Base-by-base conservation (phyloP, 64 coral and sea anemone genomes). In the Pachyseris speciosa region DNA sequence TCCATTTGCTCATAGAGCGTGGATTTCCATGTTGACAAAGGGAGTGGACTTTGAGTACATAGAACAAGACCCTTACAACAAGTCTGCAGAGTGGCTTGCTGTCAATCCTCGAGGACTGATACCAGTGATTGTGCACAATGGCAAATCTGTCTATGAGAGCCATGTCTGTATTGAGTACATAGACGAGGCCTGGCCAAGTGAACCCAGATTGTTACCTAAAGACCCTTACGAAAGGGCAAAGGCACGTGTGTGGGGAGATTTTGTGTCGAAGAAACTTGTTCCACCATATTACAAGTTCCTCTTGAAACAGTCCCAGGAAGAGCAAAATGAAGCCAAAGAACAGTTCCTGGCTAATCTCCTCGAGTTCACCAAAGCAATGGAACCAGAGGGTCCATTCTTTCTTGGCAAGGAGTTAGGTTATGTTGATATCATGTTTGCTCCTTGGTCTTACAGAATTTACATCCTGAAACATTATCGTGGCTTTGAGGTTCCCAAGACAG, bases 171-270 rank as follows among this genome's bases (percentile, higher is more conserved):
- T 91, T 28, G 89, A 91, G 31, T 91, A 91, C n/a, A 40, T 91
- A 58, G 89, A 91, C 19, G 89, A 91, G 29, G 64, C 65, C 19
- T 84, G 63, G 67, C 59, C 60, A 9, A 31, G 29, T 20, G 89
- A 1, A 52, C 48, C 42, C 3, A 69, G 70, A 51, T 44, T 91
- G 28, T 48, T 91, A 20, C 78, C 89, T 2, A 52, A 38, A 27
- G 78, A 84, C 33, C 89, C 89, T 24, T 91, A 84, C 43, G 43
- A 84, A 28, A 79, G 89, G 5, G 89, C 78, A 55, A 72, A 84
- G 22, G 89, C 89, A 4, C 78, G 49, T 34, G 84, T 91, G 27
- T 91, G 89, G 89, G 89, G 64, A 41, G 89, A 91, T 84, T 91
- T 91, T 29, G 63, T 91, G 7, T 13, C 36, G 7, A 91, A 84